Percentiles rank a stretch among this genome's conserved stretches.
Conservation (phyloP, 2,888 invertebrate species). For the Drosophila antonietae region DNA sequence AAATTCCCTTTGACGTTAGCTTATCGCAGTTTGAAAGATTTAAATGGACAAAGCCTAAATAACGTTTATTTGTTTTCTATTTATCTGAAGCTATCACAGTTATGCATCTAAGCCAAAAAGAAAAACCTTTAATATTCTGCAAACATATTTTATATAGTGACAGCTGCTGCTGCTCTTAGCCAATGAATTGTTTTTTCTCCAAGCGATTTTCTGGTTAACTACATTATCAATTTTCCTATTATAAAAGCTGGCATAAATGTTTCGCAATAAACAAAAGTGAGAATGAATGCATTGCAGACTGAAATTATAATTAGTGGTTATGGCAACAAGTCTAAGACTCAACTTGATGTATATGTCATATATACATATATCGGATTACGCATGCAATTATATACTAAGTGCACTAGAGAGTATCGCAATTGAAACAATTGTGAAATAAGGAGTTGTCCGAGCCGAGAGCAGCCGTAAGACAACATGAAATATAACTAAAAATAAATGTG, state of each 20-base stretch:
- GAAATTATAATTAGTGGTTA: background rate
- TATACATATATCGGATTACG: too few species aligned
- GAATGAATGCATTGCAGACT: background rate
- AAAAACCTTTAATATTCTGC: background rate
- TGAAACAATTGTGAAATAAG: background rate
- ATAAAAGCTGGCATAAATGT: background rate
- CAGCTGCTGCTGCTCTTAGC: background rate
- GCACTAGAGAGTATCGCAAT: background rate
- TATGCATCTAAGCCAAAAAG: too few species aligned
- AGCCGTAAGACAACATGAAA: background rate
- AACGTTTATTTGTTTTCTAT: constrained; percentile 1
- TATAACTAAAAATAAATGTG: background rate
- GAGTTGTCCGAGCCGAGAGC: too few species aligned
- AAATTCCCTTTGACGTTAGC: constrained; percentile 8
- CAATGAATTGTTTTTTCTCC: background rate
- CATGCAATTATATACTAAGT: too few species aligned
- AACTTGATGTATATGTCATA: too few species aligned
- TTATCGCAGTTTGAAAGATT: constrained; percentile 20
- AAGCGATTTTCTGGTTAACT: background rate
- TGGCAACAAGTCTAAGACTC: background rate
- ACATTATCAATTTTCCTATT: background rate
- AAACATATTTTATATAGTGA: background rate
- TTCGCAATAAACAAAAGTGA: background rate
- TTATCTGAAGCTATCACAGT: background rate
- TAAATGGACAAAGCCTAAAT: constrained; percentile 6